Evolutionary conservation across 2,888 invertebrate species (phyloP), one percentile per base, ranked within the genome.

Genomic region (Oasisia sp.): DNA sequence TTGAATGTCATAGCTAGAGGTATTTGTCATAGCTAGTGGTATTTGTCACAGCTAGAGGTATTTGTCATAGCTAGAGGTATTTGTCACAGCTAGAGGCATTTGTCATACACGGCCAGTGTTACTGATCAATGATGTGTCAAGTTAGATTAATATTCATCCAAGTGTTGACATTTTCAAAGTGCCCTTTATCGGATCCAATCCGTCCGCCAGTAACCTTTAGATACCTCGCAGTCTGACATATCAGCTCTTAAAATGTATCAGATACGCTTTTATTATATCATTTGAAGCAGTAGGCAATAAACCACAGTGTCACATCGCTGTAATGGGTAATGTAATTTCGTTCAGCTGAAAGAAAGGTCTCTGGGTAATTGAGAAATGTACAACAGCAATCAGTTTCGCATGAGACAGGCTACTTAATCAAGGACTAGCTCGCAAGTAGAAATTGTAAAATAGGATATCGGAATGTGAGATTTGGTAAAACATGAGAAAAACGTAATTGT

Each of bases 91-190:
- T 38, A 38, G 38, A 38, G 38, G 38, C 4, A 38, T 38, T 38
- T 74, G 19, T 74, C 56, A 56, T 56, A 56, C 56, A 38, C 74
- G n/a, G 14, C 27, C 19, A 74, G 5, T 74, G 74, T 27, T 3
- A n/a, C 27, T 27, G 74, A 74, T 74, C 27, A 7, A 74, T 7
- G 74, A 74, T 74, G 74, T 74, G 74, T 74, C 74, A 74, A n/a
- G 74, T 74, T 74, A 74, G 74, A 74, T 74, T 74, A 74, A 74
- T 74, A 74, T 74, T 74, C 74, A 19, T n/a, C 74, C 74, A 74
- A 74, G 74, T 74, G 74, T n/a, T 74, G 74, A 74, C 74, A 74
- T 74, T 74, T 74, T 74, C 74, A 74, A 74, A 74, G 74, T 74
- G 74, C n/a, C 74, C 74, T 74, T 74, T 74, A 74, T 74, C 74